Percentiles rank a stretch among this genome's conserved stretches.
Conservation (phyloP, 2,888 invertebrate species). For the Drosophila vallismaia region DNA sequence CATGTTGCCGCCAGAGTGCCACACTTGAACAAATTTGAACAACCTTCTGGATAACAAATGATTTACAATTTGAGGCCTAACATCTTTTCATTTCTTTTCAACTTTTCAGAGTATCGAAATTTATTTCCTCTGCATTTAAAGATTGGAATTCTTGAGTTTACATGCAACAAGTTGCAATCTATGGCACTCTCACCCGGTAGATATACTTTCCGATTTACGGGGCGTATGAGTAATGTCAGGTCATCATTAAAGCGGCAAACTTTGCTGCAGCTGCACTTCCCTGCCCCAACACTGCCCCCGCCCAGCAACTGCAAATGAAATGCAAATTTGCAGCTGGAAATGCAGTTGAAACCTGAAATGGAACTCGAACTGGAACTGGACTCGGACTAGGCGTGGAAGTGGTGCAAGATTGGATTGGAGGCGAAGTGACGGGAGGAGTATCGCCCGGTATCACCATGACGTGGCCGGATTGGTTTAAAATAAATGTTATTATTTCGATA, state of each 20-base stretch:
- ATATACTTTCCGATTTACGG: slow-evolving; percentile 62
- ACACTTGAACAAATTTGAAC: slow-evolving; percentile 27
- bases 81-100: not conserved
- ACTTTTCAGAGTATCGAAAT: not conserved
- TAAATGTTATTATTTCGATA: slow-evolving; percentile 71
- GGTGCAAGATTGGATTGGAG: not conserved
- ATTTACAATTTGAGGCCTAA: not conserved
- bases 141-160: slow-evolving; percentile 16
- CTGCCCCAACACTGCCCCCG: slow-evolving; percentile 10
- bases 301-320: slow-evolving; percentile 50
- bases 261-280: slow-evolving; percentile 39
- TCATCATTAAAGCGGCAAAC: slow-evolving; percentile 35
- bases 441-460: slow-evolving; percentile 35
- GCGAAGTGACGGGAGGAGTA: not conserved
- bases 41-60: not conserved
- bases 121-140: not conserved
- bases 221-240: slow-evolving; percentile 44
- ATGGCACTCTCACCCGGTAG: slow-evolving; percentile 58
- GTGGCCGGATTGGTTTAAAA: slow-evolving; percentile 55
- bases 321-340: slow-evolving; percentile 78
- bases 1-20: not conserved
- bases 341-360: slow-evolving; percentile 63
- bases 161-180: slow-evolving; percentile 54
- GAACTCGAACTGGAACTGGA: slow-evolving; percentile 41
- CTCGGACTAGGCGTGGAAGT: slow-evolving; percentile 25